Base-by-base conservation (phyloP, 1,140 invertebrate genomes). In the Formica selysi region DNA sequence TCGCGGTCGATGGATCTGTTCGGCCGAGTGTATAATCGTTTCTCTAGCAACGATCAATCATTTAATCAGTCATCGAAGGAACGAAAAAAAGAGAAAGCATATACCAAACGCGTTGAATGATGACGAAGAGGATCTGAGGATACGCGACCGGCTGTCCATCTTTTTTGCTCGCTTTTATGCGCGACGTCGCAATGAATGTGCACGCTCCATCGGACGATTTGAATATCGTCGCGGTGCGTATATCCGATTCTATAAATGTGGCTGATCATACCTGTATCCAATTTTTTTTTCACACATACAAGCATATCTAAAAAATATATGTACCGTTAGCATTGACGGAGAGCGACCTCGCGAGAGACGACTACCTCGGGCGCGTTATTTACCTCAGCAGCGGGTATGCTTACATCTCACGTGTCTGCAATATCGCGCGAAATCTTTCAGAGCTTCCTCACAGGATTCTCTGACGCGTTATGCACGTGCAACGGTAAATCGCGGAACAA, bases 291-390 rank as follows among this genome's bases (percentile, higher is more conserved):
- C 67, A 41, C 59, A 65, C 81, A 71, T 80, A 64, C 51, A 88
- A 61, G 59, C 74, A 48, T 62, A 76, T 29, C 54, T 79, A 59
- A 85, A 73, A 86, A 51, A 57, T 67, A 61, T 81, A 67, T 38
- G 61, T 89, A 89, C 88, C 88, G 88, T 89, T 89, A 89, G 68
- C 44, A 48, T 22, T 29, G 62, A 48, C 70, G 54, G 16, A 51
- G 48, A 51, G 32, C 76, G 76, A 64, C 86, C 65, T 87, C 76
- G 85, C 68, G 78, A 76, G 86, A 76, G 51, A 71, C 65, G 57
- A 59, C 65, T 57, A 59, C 54, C 80, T 70, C 80, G n/a, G 29
- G 29, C 38, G 41, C 64, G 86, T 44, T 78, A 64, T 85, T 88
- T 84, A 51, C 48, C 87, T 73, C 79, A 61, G 73, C 78, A 57